Evolutionary conservation across 2,113 vertebrate genomes (phyloP).

Genomic region (Plecturocebus donacophilus): DNA sequence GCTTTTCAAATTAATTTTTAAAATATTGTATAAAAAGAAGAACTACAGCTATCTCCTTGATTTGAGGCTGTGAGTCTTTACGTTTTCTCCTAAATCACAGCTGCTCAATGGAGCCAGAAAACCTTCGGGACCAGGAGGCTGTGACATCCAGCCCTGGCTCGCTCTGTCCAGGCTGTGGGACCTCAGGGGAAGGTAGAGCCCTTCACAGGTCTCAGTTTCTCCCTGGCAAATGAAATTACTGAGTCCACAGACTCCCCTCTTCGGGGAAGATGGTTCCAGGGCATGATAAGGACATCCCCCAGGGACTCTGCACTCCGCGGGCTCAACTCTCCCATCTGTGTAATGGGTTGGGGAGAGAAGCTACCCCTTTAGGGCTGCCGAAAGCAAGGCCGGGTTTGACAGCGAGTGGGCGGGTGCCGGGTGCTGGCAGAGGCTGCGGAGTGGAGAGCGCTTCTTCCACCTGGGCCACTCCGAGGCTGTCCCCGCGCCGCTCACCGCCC

Average conservation of each 20-base stretch:
- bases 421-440: neutral
- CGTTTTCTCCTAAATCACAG: neutral
- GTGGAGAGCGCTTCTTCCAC: neutral
- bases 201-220: neutral
- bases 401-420: neutral
- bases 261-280: neutral
- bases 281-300: too few relatives aligned
- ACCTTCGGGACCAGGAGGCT: neutral
- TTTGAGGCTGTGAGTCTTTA: neutral
- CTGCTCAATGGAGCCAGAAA: neutral
- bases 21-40: neutral
- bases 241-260: neutral
- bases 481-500: neutral
- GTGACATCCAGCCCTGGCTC: too few relatives aligned
- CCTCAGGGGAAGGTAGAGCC: neutral
- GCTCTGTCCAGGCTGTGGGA: neutral
- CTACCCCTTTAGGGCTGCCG: accelerated
- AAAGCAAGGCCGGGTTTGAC: neutral
- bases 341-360: neutral
- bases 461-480: neutral
- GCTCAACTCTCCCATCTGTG: neutral
- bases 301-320: neutral
- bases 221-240: neutral
- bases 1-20: neutral
- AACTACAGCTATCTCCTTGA: neutral